phyloP scores from a whole-genome alignment of 2,888 invertebrate species.

The Pollenia labialis region DNA sequence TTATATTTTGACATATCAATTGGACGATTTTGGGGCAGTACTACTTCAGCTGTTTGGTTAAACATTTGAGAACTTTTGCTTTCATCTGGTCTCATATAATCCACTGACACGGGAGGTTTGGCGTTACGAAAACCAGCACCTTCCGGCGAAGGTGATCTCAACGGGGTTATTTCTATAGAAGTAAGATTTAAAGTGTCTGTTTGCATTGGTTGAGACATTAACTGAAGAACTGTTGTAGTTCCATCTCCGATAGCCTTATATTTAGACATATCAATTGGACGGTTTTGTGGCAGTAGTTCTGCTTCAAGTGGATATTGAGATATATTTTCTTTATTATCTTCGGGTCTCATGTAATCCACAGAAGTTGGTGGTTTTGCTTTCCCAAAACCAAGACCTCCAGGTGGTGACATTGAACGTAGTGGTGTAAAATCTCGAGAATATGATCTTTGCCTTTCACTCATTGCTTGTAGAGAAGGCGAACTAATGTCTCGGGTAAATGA shows the following conservation, averaged over 20 bases:
- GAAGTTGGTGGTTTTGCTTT: conserved; percentile 80
- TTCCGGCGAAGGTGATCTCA: conserved; percentile 74
- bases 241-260: conserved; percentile 76
- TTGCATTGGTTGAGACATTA: conserved; percentile 18
- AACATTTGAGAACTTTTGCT: conserved; percentile 75
- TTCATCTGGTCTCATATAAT: conserved; percentile 80
- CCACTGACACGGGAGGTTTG: conserved; percentile 79
- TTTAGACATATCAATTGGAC: conserved; percentile 81
- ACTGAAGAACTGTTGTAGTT: conserved; percentile 59
- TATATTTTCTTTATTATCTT: conserved; percentile 77
- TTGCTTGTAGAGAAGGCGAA: conserved; percentile 41
- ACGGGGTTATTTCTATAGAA: conserved; percentile 61
- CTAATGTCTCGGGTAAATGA: conserved; percentile 76
- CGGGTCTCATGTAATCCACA: conserved; percentile 81
- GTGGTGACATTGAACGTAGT: conserved; percentile 75
- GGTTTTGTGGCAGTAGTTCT: conserved; percentile 79
- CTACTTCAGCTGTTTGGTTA: conserved; percentile 56
- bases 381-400: conserved; percentile 77
- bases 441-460: conserved; percentile 41
- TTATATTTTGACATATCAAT: conserved; percentile 81
- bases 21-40: conserved; percentile 81
- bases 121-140: conserved; percentile 79
- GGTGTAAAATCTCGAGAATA: conserved; percentile 71
- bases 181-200: conserved; percentile 13
- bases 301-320: conserved; percentile 30